Percentiles rank a stretch among this genome's conserved stretches.
phyloP scores from a whole-genome alignment of 2,113 vertebrate genomes.

The Catharus minimus region DNA sequence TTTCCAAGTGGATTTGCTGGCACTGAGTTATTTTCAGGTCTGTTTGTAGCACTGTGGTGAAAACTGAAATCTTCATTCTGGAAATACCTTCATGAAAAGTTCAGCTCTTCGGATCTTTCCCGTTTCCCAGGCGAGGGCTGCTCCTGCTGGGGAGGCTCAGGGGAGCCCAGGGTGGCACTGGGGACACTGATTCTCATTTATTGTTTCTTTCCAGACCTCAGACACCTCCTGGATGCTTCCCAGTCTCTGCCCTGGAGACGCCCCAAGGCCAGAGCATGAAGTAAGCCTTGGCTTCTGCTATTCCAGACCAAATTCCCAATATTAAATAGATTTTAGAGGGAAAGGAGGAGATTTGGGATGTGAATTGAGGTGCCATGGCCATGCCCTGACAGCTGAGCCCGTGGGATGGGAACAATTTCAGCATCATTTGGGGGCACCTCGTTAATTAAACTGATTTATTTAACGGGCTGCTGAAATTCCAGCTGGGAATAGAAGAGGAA shows the following conservation, averaged over 20 bases:
- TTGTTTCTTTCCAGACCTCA: neutral
- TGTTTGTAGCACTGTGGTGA: rapidly evolving
- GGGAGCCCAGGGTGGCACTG: neutral
- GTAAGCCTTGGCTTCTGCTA: neutral
- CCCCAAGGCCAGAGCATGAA: slow-evolving; percentile 2
- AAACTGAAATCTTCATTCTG: neutral
- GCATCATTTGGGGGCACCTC: neutral
- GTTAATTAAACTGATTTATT: neutral
- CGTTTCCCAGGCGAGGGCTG: neutral
- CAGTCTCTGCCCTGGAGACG: neutral
- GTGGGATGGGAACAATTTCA: neutral
- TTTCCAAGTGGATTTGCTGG: neutral
- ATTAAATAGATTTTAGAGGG: neutral
- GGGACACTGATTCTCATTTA: neutral
- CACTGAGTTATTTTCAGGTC: neutral
- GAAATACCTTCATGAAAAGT: neutral
- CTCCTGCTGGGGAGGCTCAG: neutral
- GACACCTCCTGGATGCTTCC: neutral
- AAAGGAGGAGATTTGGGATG: neutral
- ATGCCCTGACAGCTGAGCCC: neutral
- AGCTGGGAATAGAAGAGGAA: neutral
- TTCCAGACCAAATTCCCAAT: neutral
- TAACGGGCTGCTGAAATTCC: neutral
- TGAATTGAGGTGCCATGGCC: neutral
- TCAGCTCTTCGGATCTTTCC: neutral